Percentiles rank a stretch among this genome's conserved stretches.
phyloP scores from a whole-genome alignment of 2,113 vertebrate genomes.

The Centropus unirufus region DNA sequence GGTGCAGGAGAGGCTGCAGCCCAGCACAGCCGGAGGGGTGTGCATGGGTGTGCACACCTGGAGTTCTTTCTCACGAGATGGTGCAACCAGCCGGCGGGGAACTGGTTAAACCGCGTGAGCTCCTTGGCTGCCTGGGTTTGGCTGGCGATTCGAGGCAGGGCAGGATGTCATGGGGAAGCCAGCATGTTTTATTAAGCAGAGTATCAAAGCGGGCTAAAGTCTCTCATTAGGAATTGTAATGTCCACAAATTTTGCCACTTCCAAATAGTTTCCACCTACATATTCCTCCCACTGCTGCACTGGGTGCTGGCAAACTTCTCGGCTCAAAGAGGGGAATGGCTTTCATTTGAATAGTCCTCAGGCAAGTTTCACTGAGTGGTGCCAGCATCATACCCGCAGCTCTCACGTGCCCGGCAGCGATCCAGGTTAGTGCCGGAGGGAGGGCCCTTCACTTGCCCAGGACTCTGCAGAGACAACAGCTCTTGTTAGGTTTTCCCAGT shows the following conservation, averaged over 20 bases:
- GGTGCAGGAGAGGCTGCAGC: background rate
- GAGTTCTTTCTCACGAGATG: constrained; percentile 52
- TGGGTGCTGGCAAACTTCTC: constrained; percentile 31
- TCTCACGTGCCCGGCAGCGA: constrained; percentile 26
- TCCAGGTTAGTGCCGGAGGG: background rate
- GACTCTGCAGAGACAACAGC: background rate
- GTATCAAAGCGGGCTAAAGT: constrained; percentile 36
- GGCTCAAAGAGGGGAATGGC: background rate
- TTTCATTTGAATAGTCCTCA: background rate
- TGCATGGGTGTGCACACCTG: background rate
- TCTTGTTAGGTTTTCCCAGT: background rate
- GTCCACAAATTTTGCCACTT: constrained; percentile 63
- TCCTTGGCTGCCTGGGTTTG: background rate
- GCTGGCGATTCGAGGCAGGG: background rate
- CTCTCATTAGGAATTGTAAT: constrained; percentile 23
- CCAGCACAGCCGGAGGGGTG: background rate
- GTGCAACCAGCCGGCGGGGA: constrained; percentile 1
- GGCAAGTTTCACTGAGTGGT: constrained; percentile 32
- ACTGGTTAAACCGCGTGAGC: constrained; percentile 46
- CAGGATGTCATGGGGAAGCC: background rate
- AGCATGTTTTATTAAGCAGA: background rate
- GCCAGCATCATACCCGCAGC: constrained; percentile 12
- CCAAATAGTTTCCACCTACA: constrained; percentile 55
- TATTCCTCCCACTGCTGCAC: constrained; percentile 25
- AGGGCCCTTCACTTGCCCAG: background rate